A percentile compares a stretch with the other conserved stretches of the same genome.
phyloP scores from a whole-genome alignment of 37 sponge, comb jelly and placozoan species.

The Eunapius fragilis region DNA sequence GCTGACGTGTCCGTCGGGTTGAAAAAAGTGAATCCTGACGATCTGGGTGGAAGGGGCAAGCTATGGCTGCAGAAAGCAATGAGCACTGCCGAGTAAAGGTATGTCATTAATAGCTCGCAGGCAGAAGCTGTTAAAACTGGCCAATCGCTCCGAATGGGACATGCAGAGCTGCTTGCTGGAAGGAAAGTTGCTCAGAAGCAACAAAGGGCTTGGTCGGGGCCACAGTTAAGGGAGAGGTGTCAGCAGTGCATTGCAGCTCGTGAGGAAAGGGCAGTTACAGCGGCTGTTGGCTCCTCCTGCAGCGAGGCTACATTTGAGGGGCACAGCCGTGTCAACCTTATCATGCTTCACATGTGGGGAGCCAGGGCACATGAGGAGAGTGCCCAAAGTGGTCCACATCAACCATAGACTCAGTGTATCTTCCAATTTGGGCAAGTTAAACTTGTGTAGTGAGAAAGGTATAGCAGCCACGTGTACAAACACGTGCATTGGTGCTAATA shows the following conservation, averaged over 20 bases:
- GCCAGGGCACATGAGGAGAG: too few species aligned
- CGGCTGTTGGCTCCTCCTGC: too few species aligned
- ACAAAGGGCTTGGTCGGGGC: background rate
- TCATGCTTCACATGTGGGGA: too few species aligned
- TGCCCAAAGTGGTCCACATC: too few species aligned
- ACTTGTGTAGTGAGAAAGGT: too few species aligned
- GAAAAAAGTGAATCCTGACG: too few species aligned
- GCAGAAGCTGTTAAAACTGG: constrained; percentile 10
- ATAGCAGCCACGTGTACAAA: too few species aligned
- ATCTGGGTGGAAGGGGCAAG: background rate
- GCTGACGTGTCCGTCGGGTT: background rate
- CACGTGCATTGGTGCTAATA: too few species aligned
- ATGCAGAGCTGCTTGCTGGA: background rate
- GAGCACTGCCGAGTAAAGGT: constrained; percentile 4
- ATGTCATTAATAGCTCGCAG: background rate
- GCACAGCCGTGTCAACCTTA: too few species aligned
- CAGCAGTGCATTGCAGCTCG: background rate
- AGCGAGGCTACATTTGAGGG: too few species aligned
- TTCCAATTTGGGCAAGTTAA: too few species aligned
- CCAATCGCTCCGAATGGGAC: background rate
- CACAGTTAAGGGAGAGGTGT: background rate
- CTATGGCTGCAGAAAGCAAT: constrained; percentile 1
- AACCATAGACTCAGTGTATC: too few species aligned
- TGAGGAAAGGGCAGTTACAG: background rate
- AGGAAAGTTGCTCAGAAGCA: background rate